phyloP scores from a whole-genome alignment of 2,113 vertebrate genomes.

The Mandrillus leucophaeus region DNA sequence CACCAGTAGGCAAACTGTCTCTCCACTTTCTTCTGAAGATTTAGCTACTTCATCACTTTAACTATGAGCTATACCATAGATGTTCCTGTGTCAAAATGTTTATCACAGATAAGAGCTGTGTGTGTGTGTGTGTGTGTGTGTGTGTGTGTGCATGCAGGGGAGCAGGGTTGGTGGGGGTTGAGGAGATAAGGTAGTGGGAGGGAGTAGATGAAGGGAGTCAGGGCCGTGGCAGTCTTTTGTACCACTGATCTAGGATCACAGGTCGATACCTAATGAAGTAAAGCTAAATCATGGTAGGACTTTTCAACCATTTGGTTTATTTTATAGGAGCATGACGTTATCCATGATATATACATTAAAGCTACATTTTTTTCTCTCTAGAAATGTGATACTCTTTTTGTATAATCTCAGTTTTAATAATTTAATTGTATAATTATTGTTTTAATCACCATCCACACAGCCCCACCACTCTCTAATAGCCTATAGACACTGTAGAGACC shows the following conservation, averaged over 20 bases:
- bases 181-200: background rate
- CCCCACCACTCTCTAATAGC: background rate
- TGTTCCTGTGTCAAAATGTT: slow-evolving; percentile 1
- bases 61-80: slow-evolving; percentile 46
- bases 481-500: background rate
- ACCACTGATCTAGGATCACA: background rate
- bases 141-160: background rate
- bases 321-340: background rate
- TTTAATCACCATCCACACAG: background rate
- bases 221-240: background rate
- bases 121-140: background rate
- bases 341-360: background rate
- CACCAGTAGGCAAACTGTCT: slow-evolving; percentile 78
- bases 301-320: background rate
- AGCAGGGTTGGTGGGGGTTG: background rate
- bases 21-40: slow-evolving; percentile 62
- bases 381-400: background rate
- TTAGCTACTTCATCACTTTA: slow-evolving; percentile 60
- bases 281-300: background rate
- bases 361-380: background rate
- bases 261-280: background rate
- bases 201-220: background rate
- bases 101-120: background rate
- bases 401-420: background rate
- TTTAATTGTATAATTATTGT: background rate